phyloP scores from a whole-genome alignment of 1,140 invertebrate species.

The Trichogramma pretiosum region DNA sequence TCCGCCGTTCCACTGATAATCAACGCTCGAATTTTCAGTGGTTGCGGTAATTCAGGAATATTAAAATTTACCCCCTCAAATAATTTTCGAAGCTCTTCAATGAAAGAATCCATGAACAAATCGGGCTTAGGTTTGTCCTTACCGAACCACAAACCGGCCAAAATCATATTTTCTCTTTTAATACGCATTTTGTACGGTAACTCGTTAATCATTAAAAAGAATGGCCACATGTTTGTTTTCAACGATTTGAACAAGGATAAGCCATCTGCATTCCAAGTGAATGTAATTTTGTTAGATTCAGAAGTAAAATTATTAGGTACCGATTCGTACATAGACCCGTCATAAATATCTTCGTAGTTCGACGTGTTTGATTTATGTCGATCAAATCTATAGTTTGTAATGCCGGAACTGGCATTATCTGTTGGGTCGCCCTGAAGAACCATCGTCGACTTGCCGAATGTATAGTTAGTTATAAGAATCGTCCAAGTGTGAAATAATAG shows the following conservation, averaged over 20 bases:
- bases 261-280: not conserved
- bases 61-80: slow-evolving; percentile 2
- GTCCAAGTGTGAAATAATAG: no score
- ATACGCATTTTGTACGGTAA: not conserved
- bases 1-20: no score
- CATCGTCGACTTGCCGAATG: no score
- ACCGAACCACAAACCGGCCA: slow-evolving; percentile 16
- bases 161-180: slow-evolving; percentile 12
- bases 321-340: not conserved
- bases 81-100: not conserved
- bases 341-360: slow-evolving; percentile 22
- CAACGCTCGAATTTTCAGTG: no score
- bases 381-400: slow-evolving; percentile 6
- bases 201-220: not conserved
- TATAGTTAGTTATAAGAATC: no score
- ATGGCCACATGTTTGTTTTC: not conserved
- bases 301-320: not conserved
- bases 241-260: not conserved
- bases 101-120: slow-evolving; percentile 6
- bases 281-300: not conserved
- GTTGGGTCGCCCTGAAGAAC: no score
- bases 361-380: slow-evolving; percentile 10
- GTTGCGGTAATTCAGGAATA: no score
- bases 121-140: slow-evolving; percentile 9
- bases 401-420: no score